phyloP scores from a whole-genome alignment of 2,113 vertebrate genomes.

The Columba janthina region DNA sequence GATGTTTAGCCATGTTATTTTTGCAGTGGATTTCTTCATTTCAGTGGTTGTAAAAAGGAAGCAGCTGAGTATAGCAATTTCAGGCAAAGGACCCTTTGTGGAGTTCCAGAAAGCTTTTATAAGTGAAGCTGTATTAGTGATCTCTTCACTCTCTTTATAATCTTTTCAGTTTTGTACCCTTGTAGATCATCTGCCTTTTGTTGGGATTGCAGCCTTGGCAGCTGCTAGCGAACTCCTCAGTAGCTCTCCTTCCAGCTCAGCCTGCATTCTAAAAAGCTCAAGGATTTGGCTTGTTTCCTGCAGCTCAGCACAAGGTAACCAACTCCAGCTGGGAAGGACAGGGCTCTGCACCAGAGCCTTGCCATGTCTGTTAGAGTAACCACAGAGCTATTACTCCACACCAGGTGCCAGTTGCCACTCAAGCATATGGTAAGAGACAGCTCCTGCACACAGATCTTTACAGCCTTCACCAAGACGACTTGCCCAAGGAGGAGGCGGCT shows the following conservation, averaged over 20 bases:
- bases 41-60: not conserved
- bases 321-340: not conserved
- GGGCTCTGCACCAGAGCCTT: not conserved
- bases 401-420: not conserved
- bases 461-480: rapidly evolving
- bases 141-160: not conserved
- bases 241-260: not conserved
- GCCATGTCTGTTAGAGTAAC: not conserved
- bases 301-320: not conserved
- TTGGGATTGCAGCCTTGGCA: not conserved
- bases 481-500: not conserved
- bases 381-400: not conserved
- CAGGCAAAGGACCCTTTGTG: not conserved
- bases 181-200: not conserved
- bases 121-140: not conserved
- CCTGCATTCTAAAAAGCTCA: not conserved
- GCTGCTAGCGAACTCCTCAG: not conserved
- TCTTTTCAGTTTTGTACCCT: not conserved
- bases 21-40: not conserved
- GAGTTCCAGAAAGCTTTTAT: not conserved
- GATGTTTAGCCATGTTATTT: not conserved
- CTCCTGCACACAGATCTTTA: not conserved
- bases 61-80: not conserved
- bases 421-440: not conserved
- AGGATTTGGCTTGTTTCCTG: not conserved